These are phyloP conservation scores for Plebejus melissa DNA, from an alignment of 2,888 invertebrate genomes.

Conservation along the genomic window DNA sequence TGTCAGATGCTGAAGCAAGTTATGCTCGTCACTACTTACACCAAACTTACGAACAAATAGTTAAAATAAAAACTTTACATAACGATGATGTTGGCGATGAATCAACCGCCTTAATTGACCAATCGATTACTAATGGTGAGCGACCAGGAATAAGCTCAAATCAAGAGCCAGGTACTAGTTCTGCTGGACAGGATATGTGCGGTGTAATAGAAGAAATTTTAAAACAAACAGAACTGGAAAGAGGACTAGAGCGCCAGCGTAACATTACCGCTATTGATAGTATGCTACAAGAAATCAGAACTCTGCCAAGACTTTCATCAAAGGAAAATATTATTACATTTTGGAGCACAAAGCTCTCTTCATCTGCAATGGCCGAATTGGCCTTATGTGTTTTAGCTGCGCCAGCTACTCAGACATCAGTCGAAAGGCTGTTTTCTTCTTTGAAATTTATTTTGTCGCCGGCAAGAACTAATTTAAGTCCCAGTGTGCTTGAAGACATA, in stretches of 20 bases:
- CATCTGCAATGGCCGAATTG: background rate
- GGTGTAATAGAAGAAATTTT: slow-evolving; percentile 7
- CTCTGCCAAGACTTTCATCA: slow-evolving; percentile 12
- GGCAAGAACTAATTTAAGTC: slow-evolving; percentile 18
- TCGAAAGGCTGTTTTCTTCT: slow-evolving; percentile 21
- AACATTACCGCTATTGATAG: slow-evolving; percentile 19
- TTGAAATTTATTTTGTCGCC: slow-evolving; percentile 21
- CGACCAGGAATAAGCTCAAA: slow-evolving; percentile 1
- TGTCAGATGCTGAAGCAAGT: slow-evolving; percentile 7
- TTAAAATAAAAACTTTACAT: slow-evolving; percentile 7
- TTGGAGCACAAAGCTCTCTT: slow-evolving; percentile 1
- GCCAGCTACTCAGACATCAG: slow-evolving; percentile 16
- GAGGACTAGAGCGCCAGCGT: slow-evolving; percentile 7
- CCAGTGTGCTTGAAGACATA: slow-evolving; percentile 18
- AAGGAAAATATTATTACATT: slow-evolving; percentile 20
- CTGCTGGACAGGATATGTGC: slow-evolving; percentile 7
- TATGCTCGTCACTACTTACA: slow-evolving; percentile 3
- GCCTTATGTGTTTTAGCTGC: slow-evolving; percentile 11
- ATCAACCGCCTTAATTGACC: background rate
- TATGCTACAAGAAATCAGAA: slow-evolving; percentile 13
- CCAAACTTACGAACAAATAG: slow-evolving; percentile 7
- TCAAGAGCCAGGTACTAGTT: slow-evolving; percentile 8
- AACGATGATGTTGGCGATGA: slow-evolving; percentile 7
- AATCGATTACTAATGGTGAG: slow-evolving; percentile 2
- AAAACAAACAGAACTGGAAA: slow-evolving; percentile 7